A percentile compares a stretch with the other conserved stretches of the same genome.
These are phyloP conservation scores for Pangasius djambal DNA, from an alignment of 2,797 vertebrate genomes.

Conservation along the genomic window DNA sequence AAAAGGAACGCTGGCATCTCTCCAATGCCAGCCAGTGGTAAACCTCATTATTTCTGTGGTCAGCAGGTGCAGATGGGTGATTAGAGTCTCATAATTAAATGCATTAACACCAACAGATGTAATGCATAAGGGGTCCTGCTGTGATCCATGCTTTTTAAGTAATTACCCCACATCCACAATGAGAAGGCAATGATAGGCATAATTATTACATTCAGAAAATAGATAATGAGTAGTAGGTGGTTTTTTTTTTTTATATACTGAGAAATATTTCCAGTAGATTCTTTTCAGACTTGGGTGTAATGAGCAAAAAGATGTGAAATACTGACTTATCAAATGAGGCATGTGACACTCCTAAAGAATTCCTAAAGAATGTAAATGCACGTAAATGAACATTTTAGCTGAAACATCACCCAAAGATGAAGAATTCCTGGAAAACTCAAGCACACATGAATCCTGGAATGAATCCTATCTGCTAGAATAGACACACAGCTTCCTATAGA, in stretches of 20 bases:
- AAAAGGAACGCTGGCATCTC: neutral
- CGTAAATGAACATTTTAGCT: neutral
- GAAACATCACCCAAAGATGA: neutral
- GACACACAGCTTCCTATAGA: conserved; percentile 21
- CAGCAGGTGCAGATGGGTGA: conserved; percentile 43
- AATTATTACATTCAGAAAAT: conserved; percentile 13
- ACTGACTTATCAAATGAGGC: neutral
- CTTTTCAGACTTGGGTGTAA: conserved; percentile 2
- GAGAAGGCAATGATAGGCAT: neutral
- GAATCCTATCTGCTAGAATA: neutral
- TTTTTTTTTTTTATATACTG: neutral
- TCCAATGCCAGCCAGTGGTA: conserved; percentile 23
- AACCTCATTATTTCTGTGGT: conserved; percentile 24
- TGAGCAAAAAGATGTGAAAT: conserved; percentile 13
- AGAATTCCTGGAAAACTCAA: neutral
- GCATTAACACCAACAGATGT: conserved; percentile 20
- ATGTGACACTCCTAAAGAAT: neutral
- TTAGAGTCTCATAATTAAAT: conserved; percentile 27
- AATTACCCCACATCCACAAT: conserved; percentile 5
- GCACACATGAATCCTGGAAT: neutral
- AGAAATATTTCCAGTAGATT: neutral
- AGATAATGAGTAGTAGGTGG: neutral
- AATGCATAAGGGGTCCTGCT: conserved; percentile 22
- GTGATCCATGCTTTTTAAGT: conserved; percentile 26
- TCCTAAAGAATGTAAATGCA: neutral